Evolutionary conservation across 2,888 invertebrate species (phyloP).

Genomic region (Lasioglossum leucozonium): DNA sequence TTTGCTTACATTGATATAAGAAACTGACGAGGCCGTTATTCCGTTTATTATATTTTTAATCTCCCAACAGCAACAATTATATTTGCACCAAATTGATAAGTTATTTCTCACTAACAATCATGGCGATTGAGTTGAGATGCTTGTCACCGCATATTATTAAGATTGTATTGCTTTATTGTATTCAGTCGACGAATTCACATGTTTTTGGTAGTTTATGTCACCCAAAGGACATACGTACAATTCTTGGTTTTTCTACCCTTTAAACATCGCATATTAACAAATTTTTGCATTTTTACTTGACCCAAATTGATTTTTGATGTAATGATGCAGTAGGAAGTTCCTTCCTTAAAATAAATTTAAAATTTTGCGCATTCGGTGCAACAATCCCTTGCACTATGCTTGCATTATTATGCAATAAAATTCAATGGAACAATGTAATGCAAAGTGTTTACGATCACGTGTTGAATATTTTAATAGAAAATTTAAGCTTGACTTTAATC

Average conservation of each 20-base stretch:
- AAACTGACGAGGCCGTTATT: neutral
- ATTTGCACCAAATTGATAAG: slow-evolving; percentile 20
- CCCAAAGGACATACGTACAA: neutral
- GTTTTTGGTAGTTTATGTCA: neutral
- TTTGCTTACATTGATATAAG: neutral
- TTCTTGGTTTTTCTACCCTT: neutral
- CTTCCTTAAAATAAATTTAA: neutral
- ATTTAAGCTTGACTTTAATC: neutral
- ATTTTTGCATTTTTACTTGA: slow-evolving; percentile 32
- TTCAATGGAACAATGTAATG: neutral
- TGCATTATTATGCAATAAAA: slow-evolving; percentile 8
- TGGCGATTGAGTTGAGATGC: slow-evolving; percentile 37
- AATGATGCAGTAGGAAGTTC: slow-evolving; percentile 9
- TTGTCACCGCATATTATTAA: slow-evolving; percentile 14
- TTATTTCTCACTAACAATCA: slow-evolving; percentile 15
- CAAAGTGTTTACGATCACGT: neutral
- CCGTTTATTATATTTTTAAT: neutral
- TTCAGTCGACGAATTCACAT: slow-evolving; percentile 3
- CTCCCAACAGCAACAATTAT: neutral
- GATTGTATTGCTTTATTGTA: slow-evolving; percentile 14
- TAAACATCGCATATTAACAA: neutral
- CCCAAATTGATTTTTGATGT: slow-evolving; percentile 29
- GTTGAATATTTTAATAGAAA: slow-evolving; percentile 8
- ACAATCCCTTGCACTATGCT: slow-evolving; percentile 2
- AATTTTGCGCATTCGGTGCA: neutral